These are phyloP conservation scores for Luffia ferchaultella DNA, from an alignment of 2,888 invertebrate genomes.

Conservation along the genomic window DNA sequence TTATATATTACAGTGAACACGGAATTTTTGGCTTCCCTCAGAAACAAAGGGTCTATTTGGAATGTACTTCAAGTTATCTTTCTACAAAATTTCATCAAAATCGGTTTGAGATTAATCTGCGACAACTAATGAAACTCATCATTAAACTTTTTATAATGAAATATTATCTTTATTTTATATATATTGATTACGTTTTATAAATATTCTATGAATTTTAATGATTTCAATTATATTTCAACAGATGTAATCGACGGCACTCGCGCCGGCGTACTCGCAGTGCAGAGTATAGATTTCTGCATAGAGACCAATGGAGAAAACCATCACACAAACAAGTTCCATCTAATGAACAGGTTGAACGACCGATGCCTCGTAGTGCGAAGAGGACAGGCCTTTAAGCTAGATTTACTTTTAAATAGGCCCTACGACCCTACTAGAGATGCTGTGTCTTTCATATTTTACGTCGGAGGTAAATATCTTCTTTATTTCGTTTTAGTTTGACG, in stretches of 20 bases:
- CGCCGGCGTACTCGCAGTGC: conserved; percentile 72
- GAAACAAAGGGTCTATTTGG: too few species aligned
- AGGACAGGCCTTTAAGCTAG: conserved; percentile 81
- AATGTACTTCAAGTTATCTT: too few species aligned
- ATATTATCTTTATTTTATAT: too few species aligned
- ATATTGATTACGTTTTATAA: too few species aligned
- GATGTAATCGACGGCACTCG: conserved; percentile 55
- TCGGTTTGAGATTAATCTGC: too few species aligned
- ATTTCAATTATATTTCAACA: too few species aligned
- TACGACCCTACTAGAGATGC: conserved; percentile 80
- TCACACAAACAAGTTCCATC: conserved; percentile 79
- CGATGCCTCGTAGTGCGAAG: conserved; percentile 80
- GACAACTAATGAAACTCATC: too few species aligned
- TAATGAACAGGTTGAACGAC: conserved; percentile 69
- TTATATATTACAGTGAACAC: too few species aligned
- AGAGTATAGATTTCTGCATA: conserved; percentile 77
- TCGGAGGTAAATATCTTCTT: conserved; percentile 63
- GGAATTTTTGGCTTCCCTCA: too few species aligned
- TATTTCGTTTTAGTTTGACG: not conserved
- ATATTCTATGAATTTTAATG: too few species aligned
- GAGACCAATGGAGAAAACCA: conserved; percentile 79
- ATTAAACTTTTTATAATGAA: too few species aligned
- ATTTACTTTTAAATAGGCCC: conserved; percentile 76
- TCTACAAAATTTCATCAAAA: too few species aligned
- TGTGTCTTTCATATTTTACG: conserved; percentile 84